Evolutionary conservation across 2,113 vertebrate genomes (phyloP).

Genomic region (Nansenia antarctica): DNA sequence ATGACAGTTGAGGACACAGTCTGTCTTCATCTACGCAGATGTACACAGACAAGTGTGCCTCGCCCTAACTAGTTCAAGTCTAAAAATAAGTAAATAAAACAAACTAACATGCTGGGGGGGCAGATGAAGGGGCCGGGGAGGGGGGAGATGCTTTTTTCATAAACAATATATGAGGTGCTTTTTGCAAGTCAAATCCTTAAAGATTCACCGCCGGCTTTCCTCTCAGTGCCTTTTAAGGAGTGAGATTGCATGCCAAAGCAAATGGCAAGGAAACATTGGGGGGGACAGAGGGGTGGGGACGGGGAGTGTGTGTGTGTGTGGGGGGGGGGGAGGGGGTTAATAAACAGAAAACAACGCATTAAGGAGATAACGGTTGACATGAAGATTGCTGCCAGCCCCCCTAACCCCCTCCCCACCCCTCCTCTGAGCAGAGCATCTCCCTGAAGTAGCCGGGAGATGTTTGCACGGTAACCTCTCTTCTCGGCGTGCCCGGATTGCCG

Average conservation of each 20-base stretch:
- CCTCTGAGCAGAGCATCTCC: conserved; percentile 30
- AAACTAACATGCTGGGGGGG: conserved; percentile 86
- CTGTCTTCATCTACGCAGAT: conserved; percentile 95
- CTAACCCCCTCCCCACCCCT: neutral
- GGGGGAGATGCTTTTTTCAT: conserved; percentile 80
- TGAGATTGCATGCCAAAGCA: conserved; percentile 40
- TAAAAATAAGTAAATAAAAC: conserved; percentile 90
- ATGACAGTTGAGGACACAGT: conserved; percentile 94
- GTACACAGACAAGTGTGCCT: conserved; percentile 89
- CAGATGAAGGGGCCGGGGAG: conserved; percentile 67
- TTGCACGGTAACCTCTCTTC: conserved; percentile 31
- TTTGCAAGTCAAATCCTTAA: conserved; percentile 95
- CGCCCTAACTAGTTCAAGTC: conserved; percentile 88
- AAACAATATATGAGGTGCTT: conserved; percentile 98
- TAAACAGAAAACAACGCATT: conserved; percentile 64
- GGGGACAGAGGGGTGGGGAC: conserved; percentile 3
- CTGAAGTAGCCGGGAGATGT: conserved; percentile 36
- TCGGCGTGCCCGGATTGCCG: conserved; percentile 21
- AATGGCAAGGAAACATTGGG: conserved; percentile 43
- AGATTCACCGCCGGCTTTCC: conserved; percentile 65
- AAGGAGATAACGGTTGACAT: conserved; percentile 59
- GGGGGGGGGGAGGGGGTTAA: conserved; percentile 38
- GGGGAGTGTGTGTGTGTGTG: too few relatives aligned
- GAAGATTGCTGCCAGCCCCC: conserved; percentile 28
- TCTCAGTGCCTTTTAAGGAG: conserved; percentile 66